Evolutionary conservation across 2,113 vertebrate species (phyloP), one percentile per base, ranked within the genome.

Genomic region (Pluvianellus socialis): DNA sequence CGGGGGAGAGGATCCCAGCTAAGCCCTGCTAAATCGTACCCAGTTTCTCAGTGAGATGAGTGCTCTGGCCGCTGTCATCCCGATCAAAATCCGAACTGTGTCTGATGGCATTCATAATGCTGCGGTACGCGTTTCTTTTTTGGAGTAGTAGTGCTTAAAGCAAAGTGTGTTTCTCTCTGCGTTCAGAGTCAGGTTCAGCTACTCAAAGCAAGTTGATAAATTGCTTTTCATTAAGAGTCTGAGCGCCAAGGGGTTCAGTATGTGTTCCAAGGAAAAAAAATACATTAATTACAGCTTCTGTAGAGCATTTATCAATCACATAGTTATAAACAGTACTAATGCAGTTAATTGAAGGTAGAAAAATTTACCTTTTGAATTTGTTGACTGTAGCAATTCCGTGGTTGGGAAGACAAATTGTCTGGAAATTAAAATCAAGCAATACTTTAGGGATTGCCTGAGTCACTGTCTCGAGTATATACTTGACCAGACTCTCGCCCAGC

Each of bases 141-240:
- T 56, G 1, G 32, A 72, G 68, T 71, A 63, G 70, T 59, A 47
- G 65, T 79, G 56, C 93, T 97, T 91, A 49, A 87, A 97, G 95
- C 81, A 32, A 81, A 88, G 71, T 17, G 70, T 84, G 71, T 72
- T 88, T 80, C 86, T 88, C 88, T 92, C 70, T 92, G 70, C 58
- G 15, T 96, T 95, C 92, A 67, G 93, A 96, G 73, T 91, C 73
- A 74, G 71, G 86, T 90, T 94, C 72, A 74, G 79, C 82, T 95
- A 56, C 94, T 97, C 91, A 92, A 84, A 97, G 95, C 95, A 76
- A 94, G 80, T 82, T 97, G 96, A 96, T 97, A 97, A 96, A 93
- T 98, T 94, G 92, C 83, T 92, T 96, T 97, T 97, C 96, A 97
- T 97, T 97, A 94, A 96, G 80, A 50, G 62, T 97, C 58, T 84